Percentiles rank a stretch among this genome's conserved stretches.
phyloP scores from a whole-genome alignment of 2,113 vertebrate species.

The Catharus fuscescens region DNA sequence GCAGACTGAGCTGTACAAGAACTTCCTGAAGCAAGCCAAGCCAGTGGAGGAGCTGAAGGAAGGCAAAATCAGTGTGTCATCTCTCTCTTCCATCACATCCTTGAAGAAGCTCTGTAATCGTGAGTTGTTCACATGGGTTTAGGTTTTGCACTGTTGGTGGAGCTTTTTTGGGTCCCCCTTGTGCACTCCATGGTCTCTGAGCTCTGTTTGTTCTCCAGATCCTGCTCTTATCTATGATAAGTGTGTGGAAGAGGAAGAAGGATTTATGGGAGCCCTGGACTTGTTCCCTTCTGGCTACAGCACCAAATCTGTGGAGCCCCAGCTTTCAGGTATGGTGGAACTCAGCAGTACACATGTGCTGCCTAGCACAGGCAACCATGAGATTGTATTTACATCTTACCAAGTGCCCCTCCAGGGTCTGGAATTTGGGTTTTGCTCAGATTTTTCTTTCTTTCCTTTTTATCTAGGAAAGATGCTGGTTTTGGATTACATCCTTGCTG shows the following conservation, averaged over 20 bases:
- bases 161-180: neutral
- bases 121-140: conserved; percentile 72
- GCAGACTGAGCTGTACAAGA: conserved; percentile 89
- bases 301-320: conserved; percentile 88
- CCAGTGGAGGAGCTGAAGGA: conserved; percentile 84
- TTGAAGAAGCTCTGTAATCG: conserved; percentile 98
- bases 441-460: conserved; percentile 6
- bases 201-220: conserved; percentile 73
- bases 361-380: neutral
- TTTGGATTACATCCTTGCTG: conserved; percentile 93
- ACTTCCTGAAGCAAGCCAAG: conserved; percentile 90
- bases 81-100: conserved; percentile 95
- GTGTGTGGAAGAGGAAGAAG: conserved; percentile 89
- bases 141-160: neutral
- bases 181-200: neutral
- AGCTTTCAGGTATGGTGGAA: conserved; percentile 87
- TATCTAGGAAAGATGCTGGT: conserved; percentile 93
- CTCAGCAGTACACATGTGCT: neutral
- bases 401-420: neutral
- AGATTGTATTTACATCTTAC: neutral
- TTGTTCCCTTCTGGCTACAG: conserved; percentile 88
- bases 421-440: neutral
- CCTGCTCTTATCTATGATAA: conserved; percentile 93
- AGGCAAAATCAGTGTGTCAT: conserved; percentile 91
- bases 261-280: conserved; percentile 87